These are phyloP conservation scores for Ctenoplectra terminalis DNA, from an alignment of 1,140 invertebrate genomes.

Conservation along the genomic window DNA sequence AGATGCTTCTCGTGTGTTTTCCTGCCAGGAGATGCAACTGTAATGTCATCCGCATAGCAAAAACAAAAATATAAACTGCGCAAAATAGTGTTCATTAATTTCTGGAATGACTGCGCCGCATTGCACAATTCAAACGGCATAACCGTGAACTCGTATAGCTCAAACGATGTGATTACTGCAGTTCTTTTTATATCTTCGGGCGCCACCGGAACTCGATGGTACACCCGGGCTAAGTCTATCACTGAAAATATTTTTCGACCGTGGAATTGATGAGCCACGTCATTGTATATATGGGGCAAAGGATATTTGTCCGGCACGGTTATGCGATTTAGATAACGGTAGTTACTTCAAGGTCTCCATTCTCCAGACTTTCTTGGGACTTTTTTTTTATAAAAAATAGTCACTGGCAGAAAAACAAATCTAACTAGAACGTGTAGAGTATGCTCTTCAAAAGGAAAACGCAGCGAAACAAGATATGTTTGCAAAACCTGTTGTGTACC, in stretches of 20 bases:
- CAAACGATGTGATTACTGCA: not conserved
- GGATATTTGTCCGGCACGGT: too few relatives aligned
- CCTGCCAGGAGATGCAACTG: not conserved
- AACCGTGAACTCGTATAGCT: not conserved
- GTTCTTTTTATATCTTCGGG: not conserved
- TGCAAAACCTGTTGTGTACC: too few relatives aligned
- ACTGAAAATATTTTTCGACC: not conserved
- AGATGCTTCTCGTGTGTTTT: constrained; percentile 14
- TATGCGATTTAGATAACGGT: too few relatives aligned
- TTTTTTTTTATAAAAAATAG: too few relatives aligned
- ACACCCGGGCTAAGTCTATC: not conserved
- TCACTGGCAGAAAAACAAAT: too few relatives aligned
- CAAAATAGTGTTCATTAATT: not conserved
- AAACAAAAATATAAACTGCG: not conserved
- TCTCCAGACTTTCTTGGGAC: too few relatives aligned
- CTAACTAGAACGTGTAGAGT: too few relatives aligned
- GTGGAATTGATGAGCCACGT: too few relatives aligned
- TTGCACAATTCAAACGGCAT: constrained; percentile 7
- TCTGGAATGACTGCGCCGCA: not conserved
- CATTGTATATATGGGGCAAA: too few relatives aligned
- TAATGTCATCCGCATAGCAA: constrained; percentile 8
- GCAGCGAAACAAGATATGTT: too few relatives aligned
- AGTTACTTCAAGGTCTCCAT: too few relatives aligned
- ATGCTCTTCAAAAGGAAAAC: too few relatives aligned
- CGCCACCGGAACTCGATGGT: not conserved